Base-by-base conservation (phyloP, 2,113 vertebrate genomes). In the Polyodon spathula region DNA sequence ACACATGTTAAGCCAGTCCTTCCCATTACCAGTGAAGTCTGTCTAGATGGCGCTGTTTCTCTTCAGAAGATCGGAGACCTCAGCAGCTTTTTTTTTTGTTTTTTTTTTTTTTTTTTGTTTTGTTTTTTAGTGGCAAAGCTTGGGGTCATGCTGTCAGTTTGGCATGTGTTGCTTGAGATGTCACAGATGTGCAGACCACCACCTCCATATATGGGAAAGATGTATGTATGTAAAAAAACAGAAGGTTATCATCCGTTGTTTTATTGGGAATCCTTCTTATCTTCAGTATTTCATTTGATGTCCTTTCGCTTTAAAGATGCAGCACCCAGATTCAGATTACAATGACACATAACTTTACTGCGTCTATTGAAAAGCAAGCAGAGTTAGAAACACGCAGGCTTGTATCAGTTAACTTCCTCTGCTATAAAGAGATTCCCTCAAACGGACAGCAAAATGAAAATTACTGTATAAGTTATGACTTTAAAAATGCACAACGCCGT, bases 41-140 rank as follows among this genome's bases (percentile, higher is more conserved):
- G 27, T 27, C 27, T 54, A 27, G 27, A 62, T 61, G 73, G 73
- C 67, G 63, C 71, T 76, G 67, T 73, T 71, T 64, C 67, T 68
- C 73, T 66, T 44, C 60, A 59, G 8, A 53, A 41, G 5, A 17
- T 38, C 8, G 1, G 1, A 1, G 6, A 41, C 5, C 16, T 7
- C 3, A 6, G 4, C 4, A 7, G 15, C 2, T 40, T 48, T 60
- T 53, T 64, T 27, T 27, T 27, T 27, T 27, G 3, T 27, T 27
- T 2, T 27, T 27, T 2, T 27, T 27, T 27, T 27, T 27, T 3
- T n/a, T n/a, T 6, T 55, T 60, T 44, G 12, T 11, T 54, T 16
- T 54, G 6, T 57, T 63, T 48, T 72, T 56, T 57, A n/a, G n/a
- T 67, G 39, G 54, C 54, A 40, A 50, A 53, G 27, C 52, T 8